Base-by-base conservation (phyloP, 2,113 vertebrate genomes). In the Trochalopteron elliotii region DNA sequence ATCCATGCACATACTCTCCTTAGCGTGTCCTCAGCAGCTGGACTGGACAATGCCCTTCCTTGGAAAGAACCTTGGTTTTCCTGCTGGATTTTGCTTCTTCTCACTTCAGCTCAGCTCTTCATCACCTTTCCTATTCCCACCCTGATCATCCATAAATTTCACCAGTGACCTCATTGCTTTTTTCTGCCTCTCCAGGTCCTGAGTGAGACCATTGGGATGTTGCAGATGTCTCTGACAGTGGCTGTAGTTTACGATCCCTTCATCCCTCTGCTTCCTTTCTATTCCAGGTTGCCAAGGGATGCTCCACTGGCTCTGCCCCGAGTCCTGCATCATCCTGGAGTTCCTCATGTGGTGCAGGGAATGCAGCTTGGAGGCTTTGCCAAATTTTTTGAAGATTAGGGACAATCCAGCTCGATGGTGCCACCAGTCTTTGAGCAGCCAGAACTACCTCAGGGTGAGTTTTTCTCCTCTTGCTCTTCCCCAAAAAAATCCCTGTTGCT, bases 21-120 rank as follows among this genome's bases (percentile, higher is more conserved):
- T 31, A 11, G 49, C 0, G 0, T 18, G 13, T 60, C 35, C n/a
- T 13, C 63, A 27, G 16, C 2, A 2, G 24, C 1, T 60, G 56
- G 27, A 37, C 11, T 25, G 65, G 39, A 11, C 5, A 21, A 5
- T 4, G 5, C 25, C 14, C 8, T 79, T 25, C 10, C 35, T 63
- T 25, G 24, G 11, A 20, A 80, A 72, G 35, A 71, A 56, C 28
- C 18, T 69, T 49, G 39, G 13, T 8, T 61, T 79, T 42, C 49
- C 25, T 19, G 11, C 7, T 53, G 71, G 40, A 50, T 74, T 72
- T 90, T 81, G 17, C 10, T 56, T 31, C 49, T 56, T 12, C 23
- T 94, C 5, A 24, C 52, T 65, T 81, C 57, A 60, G 17, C 10
- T 68, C 31, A 44, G 8, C 14, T 71, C 47, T 31, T 57, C 44